Conservation (phyloP, 2,888 invertebrate genomes). For the Lymantria dispar region DNA sequence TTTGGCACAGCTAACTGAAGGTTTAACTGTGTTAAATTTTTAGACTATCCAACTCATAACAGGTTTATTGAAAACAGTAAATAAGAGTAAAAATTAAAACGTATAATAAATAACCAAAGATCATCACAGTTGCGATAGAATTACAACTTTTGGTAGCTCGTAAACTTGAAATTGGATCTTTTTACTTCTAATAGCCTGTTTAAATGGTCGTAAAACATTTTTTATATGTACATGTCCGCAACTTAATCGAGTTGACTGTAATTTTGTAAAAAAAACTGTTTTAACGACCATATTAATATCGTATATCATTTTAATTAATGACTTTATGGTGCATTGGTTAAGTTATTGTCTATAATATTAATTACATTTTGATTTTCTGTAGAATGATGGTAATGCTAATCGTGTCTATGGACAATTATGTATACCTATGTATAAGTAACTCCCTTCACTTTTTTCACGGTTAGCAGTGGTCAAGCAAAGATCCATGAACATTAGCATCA, state of each 20-base stretch:
- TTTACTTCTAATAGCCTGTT: constrained; percentile 34
- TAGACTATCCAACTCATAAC: constrained; percentile 35
- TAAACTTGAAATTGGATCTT: constrained; percentile 33
- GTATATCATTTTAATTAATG: background rate
- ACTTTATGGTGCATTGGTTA: too few species aligned
- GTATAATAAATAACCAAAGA: constrained; percentile 23
- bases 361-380: too few species aligned
- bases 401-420: too few species aligned
- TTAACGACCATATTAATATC: background rate
- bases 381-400: too few species aligned
- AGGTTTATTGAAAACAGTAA: constrained; percentile 19
- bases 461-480: too few species aligned
- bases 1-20: too few species aligned
- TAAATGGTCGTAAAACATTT: constrained; percentile 28
- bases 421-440: too few species aligned
- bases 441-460: too few species aligned
- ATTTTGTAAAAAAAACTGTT: background rate
- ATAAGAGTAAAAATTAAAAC: constrained; percentile 32
- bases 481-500: too few species aligned
- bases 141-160: constrained; percentile 26
- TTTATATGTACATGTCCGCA: constrained; percentile 10
- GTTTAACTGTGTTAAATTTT: background rate
- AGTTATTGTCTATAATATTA: too few species aligned
- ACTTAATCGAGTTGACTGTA: constrained; percentile 14
- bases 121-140: constrained; percentile 12